Evolutionary conservation across 1,140 invertebrate genomes (phyloP), one percentile per base, ranked within the genome.

Genomic region (Drosophila dunni): DNA sequence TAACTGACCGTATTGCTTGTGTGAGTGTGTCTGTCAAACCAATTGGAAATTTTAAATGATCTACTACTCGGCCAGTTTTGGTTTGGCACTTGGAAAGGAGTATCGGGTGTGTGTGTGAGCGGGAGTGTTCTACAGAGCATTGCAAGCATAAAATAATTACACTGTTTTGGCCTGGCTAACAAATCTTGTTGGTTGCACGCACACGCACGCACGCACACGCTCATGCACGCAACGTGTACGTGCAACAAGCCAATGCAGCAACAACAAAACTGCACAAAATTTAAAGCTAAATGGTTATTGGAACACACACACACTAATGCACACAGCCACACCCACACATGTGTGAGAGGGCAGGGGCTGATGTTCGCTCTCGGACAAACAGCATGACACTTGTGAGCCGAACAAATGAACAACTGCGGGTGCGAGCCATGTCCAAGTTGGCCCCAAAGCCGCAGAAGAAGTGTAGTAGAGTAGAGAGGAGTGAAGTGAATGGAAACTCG

Each of bases 211-310:
- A 29, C 1, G 24, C 24, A 29, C 24, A 29, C 24, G 58, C 50
- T 46, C 44, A 54, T 44, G 44, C 44, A 66, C 50, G 45, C 73
- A 70, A 34, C 68, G 56, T 38, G 24, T 51, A 60, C 40, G 63
- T 58, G 60, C 40, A 65, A 65, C 61, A 58, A 54, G 40, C 50
- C 69, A 58, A 62, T 42, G 62, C 68, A 63, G 17, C 66, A 36
- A 17, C 64, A 85, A 54, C 66, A 64, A 78, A 66, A 73, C 78
- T 82, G 78, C 74, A 79, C 77, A 84, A 89, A 78, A 81, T 88
- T 89, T 84, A 88, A 89, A 84, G 77, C 70, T 84, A 84, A 84
- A 88, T 89, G 84, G 80, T 75, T 84, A 88, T 88, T 88, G 84
- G 86, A 70, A 78, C 68, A 79, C 76, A 80, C 50, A 71, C 58